These are phyloP conservation scores for Brachypodius melanocephalos DNA, from an alignment of 2,113 vertebrate genomes.

Conservation along the genomic window DNA sequence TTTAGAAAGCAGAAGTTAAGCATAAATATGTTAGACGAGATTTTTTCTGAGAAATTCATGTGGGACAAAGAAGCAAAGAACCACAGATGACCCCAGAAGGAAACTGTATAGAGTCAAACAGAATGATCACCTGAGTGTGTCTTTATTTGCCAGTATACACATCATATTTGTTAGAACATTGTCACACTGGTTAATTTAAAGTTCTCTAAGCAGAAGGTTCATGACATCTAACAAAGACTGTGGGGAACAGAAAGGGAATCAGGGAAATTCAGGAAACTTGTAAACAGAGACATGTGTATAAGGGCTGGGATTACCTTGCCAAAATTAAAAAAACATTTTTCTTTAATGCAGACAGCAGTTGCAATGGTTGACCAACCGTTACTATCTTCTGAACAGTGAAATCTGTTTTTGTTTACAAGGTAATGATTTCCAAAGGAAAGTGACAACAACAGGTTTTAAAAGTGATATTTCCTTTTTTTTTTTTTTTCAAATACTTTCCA, in stretches of 20 bases:
- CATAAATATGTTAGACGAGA: neutral
- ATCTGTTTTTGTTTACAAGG: neutral
- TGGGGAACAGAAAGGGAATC: neutral
- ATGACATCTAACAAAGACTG: neutral
- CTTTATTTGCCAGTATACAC: constrained; percentile 49
- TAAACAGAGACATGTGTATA: neutral
- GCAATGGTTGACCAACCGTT: neutral
- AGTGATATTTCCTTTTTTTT: neutral
- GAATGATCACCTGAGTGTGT: constrained; percentile 33
- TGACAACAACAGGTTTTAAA: neutral
- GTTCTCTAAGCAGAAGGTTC: constrained; percentile 17
- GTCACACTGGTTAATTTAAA: neutral
- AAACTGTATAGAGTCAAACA: neutral
- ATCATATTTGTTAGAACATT: neutral
- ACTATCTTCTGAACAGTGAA: neutral
- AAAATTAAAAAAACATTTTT: neutral
- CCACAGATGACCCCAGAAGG: neutral
- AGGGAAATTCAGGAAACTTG: neutral
- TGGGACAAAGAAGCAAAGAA: neutral
- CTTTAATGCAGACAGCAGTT: neutral
- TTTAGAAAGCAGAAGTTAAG: neutral
- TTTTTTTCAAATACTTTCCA: neutral
- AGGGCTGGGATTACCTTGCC: neutral
- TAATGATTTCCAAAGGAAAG: constrained; percentile 15
- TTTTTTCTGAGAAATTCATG: neutral